Evolutionary conservation across 2,113 vertebrate species (phyloP).

Genomic region (Pagrus major): DNA sequence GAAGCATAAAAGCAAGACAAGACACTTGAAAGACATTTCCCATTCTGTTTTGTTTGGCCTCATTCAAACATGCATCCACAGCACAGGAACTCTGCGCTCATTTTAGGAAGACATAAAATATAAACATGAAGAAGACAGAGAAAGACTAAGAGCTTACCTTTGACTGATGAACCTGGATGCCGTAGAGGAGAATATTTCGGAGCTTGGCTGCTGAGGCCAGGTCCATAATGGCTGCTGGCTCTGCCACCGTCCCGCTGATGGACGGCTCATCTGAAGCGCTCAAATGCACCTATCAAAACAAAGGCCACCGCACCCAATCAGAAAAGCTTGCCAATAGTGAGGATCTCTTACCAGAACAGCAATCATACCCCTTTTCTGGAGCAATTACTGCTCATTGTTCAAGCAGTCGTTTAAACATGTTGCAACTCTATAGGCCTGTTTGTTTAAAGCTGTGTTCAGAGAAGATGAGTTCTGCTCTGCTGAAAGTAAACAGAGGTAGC

Average conservation of each 20-base stretch:
- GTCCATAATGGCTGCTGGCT: slow-evolving; percentile 62
- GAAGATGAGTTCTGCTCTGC: slow-evolving; percentile 28
- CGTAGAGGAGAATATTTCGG: slow-evolving; percentile 81
- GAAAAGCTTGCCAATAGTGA: slow-evolving; percentile 10
- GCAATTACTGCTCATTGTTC: slow-evolving; percentile 60
- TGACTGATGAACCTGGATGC: slow-evolving; percentile 74
- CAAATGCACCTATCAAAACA: slow-evolving; percentile 80
- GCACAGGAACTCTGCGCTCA: slow-evolving; percentile 32
- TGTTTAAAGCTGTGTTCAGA: slow-evolving; percentile 34
- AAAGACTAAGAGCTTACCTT: slow-evolving; percentile 69
- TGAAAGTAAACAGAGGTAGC: slow-evolving; percentile 38
- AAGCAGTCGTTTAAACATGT: slow-evolving; percentile 33
- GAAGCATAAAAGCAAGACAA: slow-evolving; percentile 45
- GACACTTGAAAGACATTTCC: slow-evolving; percentile 37
- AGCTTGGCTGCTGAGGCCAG: slow-evolving; percentile 71
- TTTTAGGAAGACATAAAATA: slow-evolving; percentile 20
- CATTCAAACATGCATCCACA: slow-evolving; percentile 43
- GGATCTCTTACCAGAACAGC: slow-evolving; percentile 33
- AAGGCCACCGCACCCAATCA: slow-evolving; percentile 34
- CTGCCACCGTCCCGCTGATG: slow-evolving; percentile 29
- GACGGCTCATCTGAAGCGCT: slow-evolving; percentile 49
- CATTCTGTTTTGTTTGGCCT: slow-evolving; percentile 56
- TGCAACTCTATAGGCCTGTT: slow-evolving; percentile 49
- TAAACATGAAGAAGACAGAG: neutral
- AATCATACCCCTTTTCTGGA: slow-evolving; percentile 24